phyloP scores from a whole-genome alignment of 2,888 invertebrate species.

The Sphaerophoria taeniata region DNA sequence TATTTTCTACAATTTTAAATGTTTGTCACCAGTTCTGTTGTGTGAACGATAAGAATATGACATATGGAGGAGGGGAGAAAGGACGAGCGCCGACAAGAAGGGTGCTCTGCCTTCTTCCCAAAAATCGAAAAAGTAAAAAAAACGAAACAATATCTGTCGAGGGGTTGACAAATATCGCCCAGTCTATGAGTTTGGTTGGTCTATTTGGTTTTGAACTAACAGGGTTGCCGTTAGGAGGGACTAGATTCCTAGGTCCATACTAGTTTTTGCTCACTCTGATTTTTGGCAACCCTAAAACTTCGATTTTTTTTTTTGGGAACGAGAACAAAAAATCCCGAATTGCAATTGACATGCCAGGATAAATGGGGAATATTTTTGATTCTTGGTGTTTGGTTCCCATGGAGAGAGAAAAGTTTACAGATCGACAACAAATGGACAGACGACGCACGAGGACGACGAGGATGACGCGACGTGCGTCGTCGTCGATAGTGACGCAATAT shows the following conservation, averaged over 20 bases:
- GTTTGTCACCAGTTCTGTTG: constrained; percentile 59
- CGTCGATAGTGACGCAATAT: constrained; percentile 8
- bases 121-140: constrained; percentile 22
- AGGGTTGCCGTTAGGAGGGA: neutral
- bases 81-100: neutral
- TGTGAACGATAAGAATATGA: constrained; percentile 57
- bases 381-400: constrained; percentile 70
- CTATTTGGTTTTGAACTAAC: constrained; percentile 32
- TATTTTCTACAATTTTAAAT: constrained; percentile 58
- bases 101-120: constrained; percentile 16
- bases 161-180: constrained; percentile 68
- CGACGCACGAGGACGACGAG: constrained; percentile 17
- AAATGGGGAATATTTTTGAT: constrained; percentile 69
- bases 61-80: neutral
- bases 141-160: constrained; percentile 61
- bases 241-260: no score
- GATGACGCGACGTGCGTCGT: neutral
- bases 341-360: constrained; percentile 73
- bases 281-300: neutral
- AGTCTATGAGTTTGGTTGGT: constrained; percentile 5
- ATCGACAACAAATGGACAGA: constrained; percentile 35
- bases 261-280: no score
- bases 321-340: constrained; percentile 55
- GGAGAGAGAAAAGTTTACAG: constrained; percentile 32
- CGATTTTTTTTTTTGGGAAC: constrained; percentile 35